Evolutionary conservation across 2,113 vertebrate genomes (phyloP).

Genomic region (Bettongia penicillata): DNA sequence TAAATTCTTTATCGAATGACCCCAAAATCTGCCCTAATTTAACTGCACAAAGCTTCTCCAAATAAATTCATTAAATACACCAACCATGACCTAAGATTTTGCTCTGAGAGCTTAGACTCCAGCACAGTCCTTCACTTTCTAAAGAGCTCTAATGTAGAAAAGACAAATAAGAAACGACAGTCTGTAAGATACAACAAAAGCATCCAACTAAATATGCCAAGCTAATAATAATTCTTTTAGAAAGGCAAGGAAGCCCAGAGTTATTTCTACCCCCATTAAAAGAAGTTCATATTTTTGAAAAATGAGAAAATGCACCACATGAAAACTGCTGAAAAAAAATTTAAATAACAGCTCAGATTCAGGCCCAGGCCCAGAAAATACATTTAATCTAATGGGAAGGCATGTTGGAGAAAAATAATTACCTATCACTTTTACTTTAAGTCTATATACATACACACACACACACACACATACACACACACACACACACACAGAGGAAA

Average conservation of each 20-base stretch:
- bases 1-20: background rate
- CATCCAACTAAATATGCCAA: background rate
- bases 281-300: conserved; percentile 72
- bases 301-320: conserved; percentile 70
- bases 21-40: background rate
- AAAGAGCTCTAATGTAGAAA: background rate
- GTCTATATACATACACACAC: background rate
- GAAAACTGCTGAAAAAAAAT: conserved; percentile 71
- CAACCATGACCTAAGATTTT: background rate
- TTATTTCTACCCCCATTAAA: conserved; percentile 59
- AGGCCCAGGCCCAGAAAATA: conserved; percentile 55
- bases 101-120: background rate
- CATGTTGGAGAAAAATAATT: conserved; percentile 72
- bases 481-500: background rate
- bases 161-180: background rate
- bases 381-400: conserved; percentile 59
- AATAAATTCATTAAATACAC: background rate
- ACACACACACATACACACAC: background rate
- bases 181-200: background rate
- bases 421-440: conserved; percentile 61
- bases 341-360: conserved; percentile 53
- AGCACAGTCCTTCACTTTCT: background rate
- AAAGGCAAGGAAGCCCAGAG: conserved; percentile 51
- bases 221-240: background rate
- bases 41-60: background rate